Percentiles rank a stretch among this genome's conserved stretches.
Evolutionary conservation across 2,888 invertebrate species (phyloP).

Genomic region (Thecocarcelia acutangulata): DNA sequence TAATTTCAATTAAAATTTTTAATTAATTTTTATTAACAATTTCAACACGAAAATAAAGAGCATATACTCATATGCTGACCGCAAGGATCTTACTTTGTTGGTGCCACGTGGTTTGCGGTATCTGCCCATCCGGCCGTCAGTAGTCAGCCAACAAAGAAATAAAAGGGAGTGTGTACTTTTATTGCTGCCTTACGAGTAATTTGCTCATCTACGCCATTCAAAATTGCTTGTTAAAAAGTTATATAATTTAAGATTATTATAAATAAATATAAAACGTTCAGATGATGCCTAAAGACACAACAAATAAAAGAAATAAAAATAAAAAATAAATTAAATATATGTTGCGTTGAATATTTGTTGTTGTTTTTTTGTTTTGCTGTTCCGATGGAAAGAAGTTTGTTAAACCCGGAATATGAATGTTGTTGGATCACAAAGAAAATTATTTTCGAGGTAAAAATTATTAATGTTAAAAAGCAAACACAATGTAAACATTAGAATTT

Average conservation of each 20-base stretch:
- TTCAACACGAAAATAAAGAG: background rate
- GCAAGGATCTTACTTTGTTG: no score
- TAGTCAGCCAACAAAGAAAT: no score
- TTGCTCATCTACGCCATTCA: conserved; percentile 12
- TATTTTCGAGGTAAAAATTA: conserved; percentile 8
- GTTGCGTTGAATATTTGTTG: conserved; percentile 7
- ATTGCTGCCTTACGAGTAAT: background rate
- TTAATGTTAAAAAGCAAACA: background rate
- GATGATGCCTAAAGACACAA: conserved; percentile 7
- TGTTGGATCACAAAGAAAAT: conserved; percentile 42
- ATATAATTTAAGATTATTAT: conserved; percentile 37
- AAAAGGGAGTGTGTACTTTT: background rate
- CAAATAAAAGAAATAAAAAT: conserved; percentile 16
- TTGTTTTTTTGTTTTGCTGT: conserved; percentile 17
- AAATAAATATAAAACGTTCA: background rate
- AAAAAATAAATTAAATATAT: background rate
- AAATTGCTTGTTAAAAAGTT: conserved; percentile 21
- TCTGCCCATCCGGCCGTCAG: background rate
- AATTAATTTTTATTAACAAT: background rate
- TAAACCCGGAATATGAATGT: conserved; percentile 51
- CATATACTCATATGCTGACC: no score
- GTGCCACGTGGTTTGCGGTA: background rate
- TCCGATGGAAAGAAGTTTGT: conserved; percentile 42
- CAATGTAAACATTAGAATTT: conserved; percentile 30
- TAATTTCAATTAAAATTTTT: background rate